A percentile compares a stretch with the other conserved stretches of the same genome.
phyloP scores from a whole-genome alignment of 2,888 invertebrate genomes.

The Adineta ricciae region DNA sequence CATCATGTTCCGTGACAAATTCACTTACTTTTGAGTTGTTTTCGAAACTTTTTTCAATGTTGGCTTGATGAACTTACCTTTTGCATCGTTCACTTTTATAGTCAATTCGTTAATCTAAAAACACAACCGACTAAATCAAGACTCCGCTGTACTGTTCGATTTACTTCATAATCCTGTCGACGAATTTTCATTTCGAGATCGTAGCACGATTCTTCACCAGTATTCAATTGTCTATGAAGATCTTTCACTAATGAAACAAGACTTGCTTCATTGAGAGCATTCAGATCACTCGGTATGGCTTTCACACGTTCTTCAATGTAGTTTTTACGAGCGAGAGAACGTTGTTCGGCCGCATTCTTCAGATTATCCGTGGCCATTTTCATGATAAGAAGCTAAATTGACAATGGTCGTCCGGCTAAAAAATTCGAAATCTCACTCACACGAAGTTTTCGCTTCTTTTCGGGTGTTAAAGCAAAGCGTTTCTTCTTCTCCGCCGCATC shows the following conservation, averaged over 20 bases:
- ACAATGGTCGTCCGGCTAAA: too few species aligned
- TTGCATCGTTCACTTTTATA: conserved; percentile 97
- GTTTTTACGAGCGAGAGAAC: conserved; percentile 69
- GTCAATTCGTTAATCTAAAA: conserved; percentile 90
- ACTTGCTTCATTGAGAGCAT: conserved; percentile 56
- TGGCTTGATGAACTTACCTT: conserved; percentile 99
- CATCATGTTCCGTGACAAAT: not conserved
- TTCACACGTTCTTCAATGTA: conserved; percentile 45
- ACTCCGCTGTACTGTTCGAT: not conserved
- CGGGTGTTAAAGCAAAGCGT: conserved; percentile 32
- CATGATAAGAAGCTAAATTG: conserved; percentile 64
- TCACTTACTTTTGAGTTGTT: conserved; percentile 61
- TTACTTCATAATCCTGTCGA: conserved; percentile 90
- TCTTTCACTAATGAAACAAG: conserved; percentile 84
- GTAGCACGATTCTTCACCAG: conserved; percentile 93
- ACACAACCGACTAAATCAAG: not conserved
- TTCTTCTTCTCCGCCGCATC: conserved; percentile 34
- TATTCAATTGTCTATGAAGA: conserved; percentile 80
- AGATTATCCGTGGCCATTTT: conserved; percentile 99
- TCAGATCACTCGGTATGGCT: conserved; percentile 35
- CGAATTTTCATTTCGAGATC: conserved; percentile 93
- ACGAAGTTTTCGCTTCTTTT: conserved; percentile 53
- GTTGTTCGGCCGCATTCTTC: conserved; percentile 97
- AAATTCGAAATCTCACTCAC: conserved; percentile 53
- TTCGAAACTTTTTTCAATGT: conserved; percentile 99